These are phyloP conservation scores for Dexiosoma caninum DNA, from an alignment of 2,888 invertebrate species.

Conservation along the genomic window DNA sequence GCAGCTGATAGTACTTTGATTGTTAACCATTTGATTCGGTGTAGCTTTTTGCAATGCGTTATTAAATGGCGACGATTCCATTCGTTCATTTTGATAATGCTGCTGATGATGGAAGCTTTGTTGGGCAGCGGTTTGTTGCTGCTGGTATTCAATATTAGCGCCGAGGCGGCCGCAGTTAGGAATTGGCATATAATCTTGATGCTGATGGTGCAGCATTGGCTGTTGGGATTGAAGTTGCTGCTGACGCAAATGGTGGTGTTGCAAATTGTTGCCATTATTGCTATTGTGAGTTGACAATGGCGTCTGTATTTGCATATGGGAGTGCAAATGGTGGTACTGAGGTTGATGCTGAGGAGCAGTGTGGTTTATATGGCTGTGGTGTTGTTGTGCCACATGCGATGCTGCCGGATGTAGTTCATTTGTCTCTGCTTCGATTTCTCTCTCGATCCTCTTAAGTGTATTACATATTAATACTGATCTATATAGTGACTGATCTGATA, in stretches of 20 bases:
- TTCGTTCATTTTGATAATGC: slow-evolving; percentile 70
- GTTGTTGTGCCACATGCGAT: slow-evolving; percentile 73
- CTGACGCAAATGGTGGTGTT: slow-evolving; percentile 65
- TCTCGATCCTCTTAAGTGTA: slow-evolving; percentile 91
- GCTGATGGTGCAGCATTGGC: slow-evolving; percentile 67
- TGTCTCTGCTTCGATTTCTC: slow-evolving; percentile 89
- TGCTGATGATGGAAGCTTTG: slow-evolving; percentile 67
- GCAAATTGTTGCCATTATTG: slow-evolving; percentile 43
- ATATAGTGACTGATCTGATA: slow-evolving; percentile 91
- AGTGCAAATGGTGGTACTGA: slow-evolving; percentile 68
- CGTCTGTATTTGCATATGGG: slow-evolving; percentile 63
- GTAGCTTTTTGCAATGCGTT: slow-evolving; percentile 60
- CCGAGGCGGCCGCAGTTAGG: slow-evolving; percentile 73
- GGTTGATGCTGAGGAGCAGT: slow-evolving; percentile 67
- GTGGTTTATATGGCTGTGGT: slow-evolving; percentile 70
- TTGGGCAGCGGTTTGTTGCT: slow-evolving; percentile 65
- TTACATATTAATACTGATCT: slow-evolving; percentile 96
- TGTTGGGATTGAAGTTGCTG: slow-evolving; percentile 68
- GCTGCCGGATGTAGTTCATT: slow-evolving; percentile 77
- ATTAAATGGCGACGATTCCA: slow-evolving; percentile 63
- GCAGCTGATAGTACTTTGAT: slow-evolving; percentile 67
- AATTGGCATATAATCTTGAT: slow-evolving; percentile 74
- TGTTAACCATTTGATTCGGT: slow-evolving; percentile 45
- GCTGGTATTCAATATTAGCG: slow-evolving; percentile 73
- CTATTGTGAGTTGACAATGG: slow-evolving; percentile 56